These are phyloP conservation scores for Heterodera schachtii DNA, from an alignment of 1,140 invertebrate genomes.

Conservation along the genomic window DNA sequence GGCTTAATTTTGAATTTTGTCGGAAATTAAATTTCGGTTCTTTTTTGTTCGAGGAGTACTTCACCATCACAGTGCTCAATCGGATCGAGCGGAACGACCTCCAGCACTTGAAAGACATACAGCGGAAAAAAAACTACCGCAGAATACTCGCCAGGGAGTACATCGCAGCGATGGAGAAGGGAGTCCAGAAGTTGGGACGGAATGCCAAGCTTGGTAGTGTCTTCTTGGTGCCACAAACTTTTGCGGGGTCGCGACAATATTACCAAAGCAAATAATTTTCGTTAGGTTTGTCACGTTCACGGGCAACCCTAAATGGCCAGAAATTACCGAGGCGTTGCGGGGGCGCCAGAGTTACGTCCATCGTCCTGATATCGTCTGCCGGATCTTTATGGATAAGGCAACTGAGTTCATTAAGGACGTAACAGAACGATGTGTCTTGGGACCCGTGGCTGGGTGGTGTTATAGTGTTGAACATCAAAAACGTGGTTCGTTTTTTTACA, in stretches of 20 bases:
- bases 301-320: neutral
- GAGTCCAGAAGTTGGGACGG: too few relatives aligned
- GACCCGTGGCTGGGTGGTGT: neutral
- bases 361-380: neutral
- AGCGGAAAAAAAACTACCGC: too few relatives aligned
- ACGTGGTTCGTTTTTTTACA: neutral
- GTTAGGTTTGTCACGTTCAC: neutral
- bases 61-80: too few relatives aligned
- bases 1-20: too few relatives aligned
- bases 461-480: conserved; percentile 17
- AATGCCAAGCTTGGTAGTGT: too few relatives aligned
- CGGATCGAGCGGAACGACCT: too few relatives aligned
- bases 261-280: neutral
- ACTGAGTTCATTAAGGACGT: neutral
- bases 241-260: neutral
- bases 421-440: neutral
- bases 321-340: neutral
- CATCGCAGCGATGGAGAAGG: too few relatives aligned
- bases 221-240: neutral
- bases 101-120: too few relatives aligned
- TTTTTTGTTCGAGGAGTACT: too few relatives aligned
- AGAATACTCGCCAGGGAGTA: too few relatives aligned
- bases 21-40: too few relatives aligned
- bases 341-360: neutral
- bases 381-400: neutral